Percentiles rank a stretch among this genome's conserved stretches.
Conservation (phyloP, 2,888 invertebrate species). For the Polyploca ridens region DNA sequence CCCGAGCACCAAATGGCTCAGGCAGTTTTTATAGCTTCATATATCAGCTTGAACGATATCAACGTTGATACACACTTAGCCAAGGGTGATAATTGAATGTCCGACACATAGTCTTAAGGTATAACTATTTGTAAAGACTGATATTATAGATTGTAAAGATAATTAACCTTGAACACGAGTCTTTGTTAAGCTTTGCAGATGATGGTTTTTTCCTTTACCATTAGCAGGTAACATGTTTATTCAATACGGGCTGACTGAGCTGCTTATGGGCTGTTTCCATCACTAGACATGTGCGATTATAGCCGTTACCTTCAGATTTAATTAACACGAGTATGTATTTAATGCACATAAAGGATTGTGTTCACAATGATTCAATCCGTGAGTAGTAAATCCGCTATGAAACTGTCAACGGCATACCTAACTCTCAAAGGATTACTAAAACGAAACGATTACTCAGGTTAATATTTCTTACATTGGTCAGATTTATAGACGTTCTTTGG, state of each 20-base stretch:
- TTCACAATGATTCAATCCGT: neutral
- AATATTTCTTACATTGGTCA: too few species aligned
- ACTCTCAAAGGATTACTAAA: too few species aligned
- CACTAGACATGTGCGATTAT: neutral
- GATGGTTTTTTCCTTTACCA: neutral
- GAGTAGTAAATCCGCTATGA: neutral
- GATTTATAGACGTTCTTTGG: too few species aligned
- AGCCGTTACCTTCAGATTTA: neutral
- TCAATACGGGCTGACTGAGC: neutral
- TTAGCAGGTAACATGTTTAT: neutral
- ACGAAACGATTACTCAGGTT: too few species aligned
- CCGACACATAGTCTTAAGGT: neutral
- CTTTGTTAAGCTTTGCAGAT: neutral
- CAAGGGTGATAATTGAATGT: neutral
- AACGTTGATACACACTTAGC: neutral
- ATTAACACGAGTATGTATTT: neutral
- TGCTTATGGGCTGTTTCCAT: conserved; percentile 2
- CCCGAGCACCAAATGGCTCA: neutral
- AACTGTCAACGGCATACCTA: neutral
- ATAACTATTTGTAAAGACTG: neutral
- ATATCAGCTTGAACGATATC: neutral
- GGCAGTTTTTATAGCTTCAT: too few species aligned
- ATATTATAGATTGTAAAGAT: neutral
- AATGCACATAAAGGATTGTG: neutral
- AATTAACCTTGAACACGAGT: neutral